Conservation (phyloP, 2,888 invertebrate species). For the Diloba caeruleocephala region DNA sequence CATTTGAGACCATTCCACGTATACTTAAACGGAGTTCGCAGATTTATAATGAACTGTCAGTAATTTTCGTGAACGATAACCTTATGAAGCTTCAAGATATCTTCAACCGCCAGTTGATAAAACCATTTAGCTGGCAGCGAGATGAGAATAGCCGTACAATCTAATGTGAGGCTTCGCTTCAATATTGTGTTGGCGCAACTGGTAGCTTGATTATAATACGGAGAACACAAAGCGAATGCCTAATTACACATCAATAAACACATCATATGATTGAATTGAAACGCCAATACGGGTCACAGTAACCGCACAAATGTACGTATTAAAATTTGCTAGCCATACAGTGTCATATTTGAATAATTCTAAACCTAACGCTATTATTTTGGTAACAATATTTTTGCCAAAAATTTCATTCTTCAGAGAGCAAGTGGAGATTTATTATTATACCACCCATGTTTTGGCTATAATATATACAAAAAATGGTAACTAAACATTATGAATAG, state of each 20-base stretch:
- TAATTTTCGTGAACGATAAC: constrained; percentile 19
- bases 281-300: background rate
- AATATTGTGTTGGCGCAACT: constrained; percentile 30
- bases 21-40: too few species aligned
- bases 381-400: too few species aligned
- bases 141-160: constrained; percentile 14
- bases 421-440: too few species aligned
- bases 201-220: constrained; percentile 10
- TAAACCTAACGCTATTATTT: too few species aligned
- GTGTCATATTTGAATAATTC: too few species aligned
- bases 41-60: constrained; percentile 14
- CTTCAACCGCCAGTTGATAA: constrained; percentile 25
- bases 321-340: too few species aligned
- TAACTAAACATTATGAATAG: too few species aligned
- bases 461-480: too few species aligned
- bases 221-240: background rate
- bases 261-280: constrained; percentile 6
- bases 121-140: constrained; percentile 23
- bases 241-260: constrained; percentile 20
- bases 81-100: too few species aligned
- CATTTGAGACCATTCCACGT: too few species aligned
- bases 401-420: too few species aligned
- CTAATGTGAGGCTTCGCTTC: constrained; percentile 24
- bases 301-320: background rate
- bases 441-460: too few species aligned